Base-by-base conservation (phyloP, 2,888 invertebrate species). In the Cryptocheilus praepositus region DNA sequence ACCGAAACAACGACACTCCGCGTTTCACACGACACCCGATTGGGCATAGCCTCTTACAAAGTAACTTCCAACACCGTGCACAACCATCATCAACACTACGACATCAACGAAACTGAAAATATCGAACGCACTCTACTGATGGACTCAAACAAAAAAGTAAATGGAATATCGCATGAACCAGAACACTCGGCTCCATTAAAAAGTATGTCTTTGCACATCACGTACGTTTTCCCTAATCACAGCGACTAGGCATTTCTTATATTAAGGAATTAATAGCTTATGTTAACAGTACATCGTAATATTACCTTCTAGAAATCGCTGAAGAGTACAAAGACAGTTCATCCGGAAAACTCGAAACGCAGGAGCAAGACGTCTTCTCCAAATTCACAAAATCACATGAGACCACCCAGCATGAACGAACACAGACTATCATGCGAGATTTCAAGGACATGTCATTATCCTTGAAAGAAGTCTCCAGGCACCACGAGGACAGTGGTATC, bases 1-100 rank as follows among this genome's bases (percentile, higher is more conserved):
- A 90, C 90, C 3, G 91, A 91, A 77, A 90, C 90, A n/a, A 91
- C 90, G 18, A 90, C 91, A 67, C 85, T 91, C 22, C 89, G 90
- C 61, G 90, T 91, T 4, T 90, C 90, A 19, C 91, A 91, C 67
- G 89, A 90, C 57, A 91, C 90, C 64, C 89, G 89, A 18, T 80
- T 91, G 60, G 91, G 90, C 3, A 89, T 91, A n/a, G 87, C 90
- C 16, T 91, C 91, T 1, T 91, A 90, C 80, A 90, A 91, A 19
- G 79, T 91, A 53, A 90, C 89, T 28, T 90, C 91, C 0, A 91
- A 91, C 75, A 90, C 89, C 0, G 85, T 90, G 1, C 83, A 86
- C 61, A 89, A 91, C 45, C 81, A 80, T 74, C 79, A 74, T 3
- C 83, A 86, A 3, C 74, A 84, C 22, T 63, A 79, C 1, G 82